phyloP scores from a whole-genome alignment of 2,797 vertebrate genomes.

The Notamacropus eugenii region DNA sequence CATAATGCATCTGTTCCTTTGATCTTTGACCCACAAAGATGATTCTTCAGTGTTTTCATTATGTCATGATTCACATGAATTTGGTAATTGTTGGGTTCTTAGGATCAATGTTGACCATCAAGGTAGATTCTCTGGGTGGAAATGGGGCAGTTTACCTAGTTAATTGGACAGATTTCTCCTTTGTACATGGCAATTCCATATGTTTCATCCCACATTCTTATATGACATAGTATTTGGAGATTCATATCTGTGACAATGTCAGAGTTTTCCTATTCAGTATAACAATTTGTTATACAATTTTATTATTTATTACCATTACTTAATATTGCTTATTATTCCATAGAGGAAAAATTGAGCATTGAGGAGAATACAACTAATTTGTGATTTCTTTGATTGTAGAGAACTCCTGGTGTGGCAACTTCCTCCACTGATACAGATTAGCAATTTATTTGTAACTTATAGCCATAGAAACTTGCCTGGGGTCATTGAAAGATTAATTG shows the following conservation, averaged over 20 bases:
- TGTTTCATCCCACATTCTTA: not conserved
- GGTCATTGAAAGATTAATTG: conserved; percentile 45
- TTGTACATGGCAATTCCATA: not conserved
- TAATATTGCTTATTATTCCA: conserved; percentile 34
- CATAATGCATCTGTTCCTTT: not conserved
- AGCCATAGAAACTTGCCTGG: not conserved
- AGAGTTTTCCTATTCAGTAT: conserved; percentile 28
- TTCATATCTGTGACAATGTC: conserved; percentile 26
- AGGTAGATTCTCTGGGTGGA: conserved; percentile 26
- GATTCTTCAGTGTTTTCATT: not conserved
- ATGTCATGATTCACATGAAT: not conserved
- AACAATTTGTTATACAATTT: conserved; percentile 35
- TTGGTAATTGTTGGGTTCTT: not conserved
- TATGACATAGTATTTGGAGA: not conserved
- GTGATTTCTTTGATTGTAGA: not conserved
- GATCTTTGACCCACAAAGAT: not conserved
- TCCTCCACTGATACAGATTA: not conserved
- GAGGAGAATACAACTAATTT: conserved; percentile 29
- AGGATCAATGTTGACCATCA: not conserved
- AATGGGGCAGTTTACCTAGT: not conserved
- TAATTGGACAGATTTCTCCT: not conserved
- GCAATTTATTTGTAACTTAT: not conserved
- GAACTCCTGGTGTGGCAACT: not conserved
- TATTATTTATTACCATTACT: conserved; percentile 51
- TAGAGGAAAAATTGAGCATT: conserved; percentile 48